Percentiles rank a stretch among this genome's conserved stretches.
These are phyloP conservation scores for Augochlorella aurata DNA, from an alignment of 2,888 invertebrate species.

Conservation along the genomic window DNA sequence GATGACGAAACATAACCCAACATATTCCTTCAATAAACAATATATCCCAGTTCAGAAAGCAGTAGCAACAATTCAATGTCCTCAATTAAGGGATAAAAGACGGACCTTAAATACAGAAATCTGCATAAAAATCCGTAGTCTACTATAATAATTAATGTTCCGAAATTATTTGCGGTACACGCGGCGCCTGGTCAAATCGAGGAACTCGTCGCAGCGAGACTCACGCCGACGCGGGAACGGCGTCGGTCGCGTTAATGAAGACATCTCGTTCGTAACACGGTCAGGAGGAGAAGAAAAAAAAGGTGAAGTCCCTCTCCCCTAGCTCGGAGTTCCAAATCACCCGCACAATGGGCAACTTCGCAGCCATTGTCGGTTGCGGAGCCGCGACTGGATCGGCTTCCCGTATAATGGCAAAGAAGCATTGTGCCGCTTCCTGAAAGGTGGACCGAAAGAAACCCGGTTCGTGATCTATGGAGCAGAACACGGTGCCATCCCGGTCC, in stretches of 20 bases:
- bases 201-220: not conserved
- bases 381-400: constrained; percentile 59
- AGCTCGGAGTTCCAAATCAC: constrained; percentile 64
- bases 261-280: constrained; percentile 35
- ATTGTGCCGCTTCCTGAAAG: constrained; percentile 68
- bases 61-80: too few species aligned
- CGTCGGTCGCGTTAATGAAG: constrained; percentile 40
- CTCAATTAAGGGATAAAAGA: too few species aligned
- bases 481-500: constrained; percentile 35
- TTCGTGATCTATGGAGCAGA: constrained; percentile 61
- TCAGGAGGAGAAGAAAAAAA: not conserved
- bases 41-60: too few species aligned
- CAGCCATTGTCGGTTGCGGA: constrained; percentile 67
- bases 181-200: not conserved
- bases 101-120: too few species aligned
- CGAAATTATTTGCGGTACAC: not conserved
- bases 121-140: too few species aligned
- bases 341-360: constrained; percentile 76
- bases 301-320: constrained; percentile 2
- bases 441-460: constrained; percentile 50
- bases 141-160: too few species aligned
- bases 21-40: too few species aligned
- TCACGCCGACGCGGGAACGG: not conserved
- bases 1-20: too few species aligned
- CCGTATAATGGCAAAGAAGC: constrained; percentile 56